phyloP scores from a whole-genome alignment of 2,888 invertebrate species.

The Eupithecia subumbrata region DNA sequence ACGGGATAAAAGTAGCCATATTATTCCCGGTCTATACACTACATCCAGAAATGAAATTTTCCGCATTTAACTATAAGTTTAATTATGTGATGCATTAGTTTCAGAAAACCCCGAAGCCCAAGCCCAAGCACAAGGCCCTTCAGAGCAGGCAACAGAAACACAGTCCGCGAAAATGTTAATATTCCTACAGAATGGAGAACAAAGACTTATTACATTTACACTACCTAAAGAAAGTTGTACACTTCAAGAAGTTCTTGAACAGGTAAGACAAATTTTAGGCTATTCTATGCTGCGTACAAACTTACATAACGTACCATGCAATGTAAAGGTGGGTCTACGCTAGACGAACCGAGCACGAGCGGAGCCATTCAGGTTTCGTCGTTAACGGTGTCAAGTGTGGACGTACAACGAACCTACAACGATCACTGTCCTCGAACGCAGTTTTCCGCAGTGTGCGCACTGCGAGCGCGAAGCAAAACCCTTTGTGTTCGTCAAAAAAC shows the following conservation, averaged over 20 bases:
- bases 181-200: constrained; percentile 90
- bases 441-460: no score
- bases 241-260: constrained; percentile 91
- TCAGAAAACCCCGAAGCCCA: constrained; percentile 72
- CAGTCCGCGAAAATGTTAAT: constrained; percentile 92
- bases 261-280: constrained; percentile 75
- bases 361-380: no score
- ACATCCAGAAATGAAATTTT: background rate
- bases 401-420: no score
- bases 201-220: constrained; percentile 92
- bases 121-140: constrained; percentile 61
- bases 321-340: no score
- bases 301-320: no score
- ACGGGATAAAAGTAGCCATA: background rate
- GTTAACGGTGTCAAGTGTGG: no score
- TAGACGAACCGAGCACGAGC: no score
- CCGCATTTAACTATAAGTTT: background rate
- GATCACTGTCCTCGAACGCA: no score
- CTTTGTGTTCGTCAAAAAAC: no score
- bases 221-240: constrained; percentile 92
- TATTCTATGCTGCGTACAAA: background rate
- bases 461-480: no score
- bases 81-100: background rate
- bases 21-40: background rate
- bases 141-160: constrained; percentile 80